Percentiles rank a stretch among this genome's conserved stretches.
Conservation (phyloP, 2,113 vertebrate genomes). For the Dolichallabes microphthalmus region DNA sequence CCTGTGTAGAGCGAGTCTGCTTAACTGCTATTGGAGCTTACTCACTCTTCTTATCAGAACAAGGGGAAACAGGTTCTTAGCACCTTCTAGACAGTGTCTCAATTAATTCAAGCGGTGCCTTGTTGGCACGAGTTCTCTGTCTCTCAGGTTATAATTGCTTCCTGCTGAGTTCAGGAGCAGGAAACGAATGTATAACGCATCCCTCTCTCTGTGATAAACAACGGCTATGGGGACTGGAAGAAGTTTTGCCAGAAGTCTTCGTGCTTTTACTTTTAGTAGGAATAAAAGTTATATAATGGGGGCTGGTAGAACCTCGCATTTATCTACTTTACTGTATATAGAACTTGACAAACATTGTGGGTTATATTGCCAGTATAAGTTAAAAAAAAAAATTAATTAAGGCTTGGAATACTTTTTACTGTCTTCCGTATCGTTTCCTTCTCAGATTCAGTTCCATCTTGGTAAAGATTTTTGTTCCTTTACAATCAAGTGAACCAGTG, state of each 20-base stretch:
- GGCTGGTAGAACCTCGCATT: neutral
- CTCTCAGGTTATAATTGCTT: neutral
- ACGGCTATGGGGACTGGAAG: neutral
- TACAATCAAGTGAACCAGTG: neutral
- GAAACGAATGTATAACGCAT: neutral
- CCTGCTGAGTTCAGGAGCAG: neutral
- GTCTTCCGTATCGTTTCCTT: neutral
- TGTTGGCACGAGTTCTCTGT: neutral
- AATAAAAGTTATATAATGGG: too few relatives aligned
- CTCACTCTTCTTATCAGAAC: neutral
- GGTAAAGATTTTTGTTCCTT: neutral
- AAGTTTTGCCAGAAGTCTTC: neutral
- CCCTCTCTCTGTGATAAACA: neutral
- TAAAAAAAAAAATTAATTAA: neutral
- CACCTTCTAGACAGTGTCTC: neutral
- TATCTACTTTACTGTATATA: neutral
- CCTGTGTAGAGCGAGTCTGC: neutral
- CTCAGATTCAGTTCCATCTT: neutral
- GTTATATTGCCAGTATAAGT: neutral
- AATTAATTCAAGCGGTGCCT: neutral
- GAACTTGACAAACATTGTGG: neutral
- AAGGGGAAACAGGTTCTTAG: neutral
- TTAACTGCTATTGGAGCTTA: neutral
- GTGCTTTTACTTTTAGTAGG: neutral
- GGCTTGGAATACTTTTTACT: neutral